Evolutionary conservation across 92 coral and sea anemone species (phyloP).

Genomic region (Virgularia gustaviana): DNA sequence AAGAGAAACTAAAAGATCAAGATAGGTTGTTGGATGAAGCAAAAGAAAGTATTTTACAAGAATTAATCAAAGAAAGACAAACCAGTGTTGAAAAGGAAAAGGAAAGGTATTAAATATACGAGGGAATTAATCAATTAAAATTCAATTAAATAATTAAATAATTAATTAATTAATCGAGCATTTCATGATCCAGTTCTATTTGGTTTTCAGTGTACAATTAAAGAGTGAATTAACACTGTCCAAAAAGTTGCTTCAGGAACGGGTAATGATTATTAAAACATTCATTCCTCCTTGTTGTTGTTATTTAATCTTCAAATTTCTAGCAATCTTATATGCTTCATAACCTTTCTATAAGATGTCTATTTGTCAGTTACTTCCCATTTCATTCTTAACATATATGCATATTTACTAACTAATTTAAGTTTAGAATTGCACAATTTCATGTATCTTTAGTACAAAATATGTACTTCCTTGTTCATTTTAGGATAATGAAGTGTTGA

Average conservation of each 20-base stretch:
- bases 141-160: not conserved
- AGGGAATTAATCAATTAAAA: not conserved
- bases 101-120: slow-evolving; percentile 57
- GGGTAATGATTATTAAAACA: slow-evolving; percentile 1
- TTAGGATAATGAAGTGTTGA: slow-evolving; percentile 20
- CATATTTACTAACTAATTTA: no score
- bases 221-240: not conserved
- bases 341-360: no score
- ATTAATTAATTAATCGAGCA: no score
- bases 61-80: slow-evolving; percentile 64
- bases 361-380: no score
- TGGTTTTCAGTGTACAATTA: slow-evolving; percentile 6
- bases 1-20: slow-evolving; percentile 64
- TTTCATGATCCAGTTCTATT: no score
- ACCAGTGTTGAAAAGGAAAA: slow-evolving; percentile 50
- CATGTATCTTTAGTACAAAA: not conserved
- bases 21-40: slow-evolving; percentile 70
- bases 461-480: not conserved
- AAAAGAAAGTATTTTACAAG: slow-evolving; percentile 65
- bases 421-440: not conserved
- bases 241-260: not conserved
- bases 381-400: no score
- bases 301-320: not conserved
- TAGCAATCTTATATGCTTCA: not conserved
- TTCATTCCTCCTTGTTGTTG: not conserved